Conservation (phyloP, 2,888 invertebrate genomes). For the Epinotia ramella region DNA sequence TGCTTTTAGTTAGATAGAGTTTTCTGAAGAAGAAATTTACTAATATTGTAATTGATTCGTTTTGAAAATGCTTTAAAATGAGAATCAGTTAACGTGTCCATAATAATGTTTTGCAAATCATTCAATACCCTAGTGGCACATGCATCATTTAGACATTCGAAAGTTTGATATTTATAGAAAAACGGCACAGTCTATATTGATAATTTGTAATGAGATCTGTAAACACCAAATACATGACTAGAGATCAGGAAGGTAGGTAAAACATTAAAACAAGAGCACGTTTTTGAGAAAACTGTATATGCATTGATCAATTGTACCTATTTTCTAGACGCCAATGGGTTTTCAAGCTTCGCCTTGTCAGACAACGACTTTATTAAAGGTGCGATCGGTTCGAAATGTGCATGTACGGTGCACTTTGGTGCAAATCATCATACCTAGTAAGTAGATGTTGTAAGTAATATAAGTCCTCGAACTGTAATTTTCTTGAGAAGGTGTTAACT, state of each 20-base stretch:
- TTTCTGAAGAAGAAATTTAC: no score
- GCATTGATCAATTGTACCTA: not conserved
- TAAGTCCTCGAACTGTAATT: slow-evolving; percentile 32
- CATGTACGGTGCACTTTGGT: slow-evolving; percentile 14
- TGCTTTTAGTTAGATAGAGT: no score
- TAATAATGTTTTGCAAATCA: no score
- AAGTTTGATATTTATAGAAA: not conserved
- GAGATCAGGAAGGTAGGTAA: not conserved
- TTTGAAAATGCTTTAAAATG: no score
- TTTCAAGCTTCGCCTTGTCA: not conserved
- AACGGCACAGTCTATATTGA: not conserved
- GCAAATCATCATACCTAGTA: not conserved
- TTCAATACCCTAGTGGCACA: no score
- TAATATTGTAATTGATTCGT: no score
- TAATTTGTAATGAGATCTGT: not conserved
- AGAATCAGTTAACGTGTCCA: no score
- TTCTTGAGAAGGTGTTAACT: slow-evolving; percentile 45
- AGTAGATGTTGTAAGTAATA: not conserved
- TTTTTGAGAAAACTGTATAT: no score
- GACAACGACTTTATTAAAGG: not conserved
- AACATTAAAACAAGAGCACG: not conserved
- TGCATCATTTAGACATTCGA: not conserved
- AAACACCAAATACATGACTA: not conserved
- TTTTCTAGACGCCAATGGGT: not conserved
- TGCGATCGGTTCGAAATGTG: not conserved